Evolutionary conservation across 37 sponge, comb jelly and placozoan genomes (phyloP).

Genomic region (Petrosia ficiformis): DNA sequence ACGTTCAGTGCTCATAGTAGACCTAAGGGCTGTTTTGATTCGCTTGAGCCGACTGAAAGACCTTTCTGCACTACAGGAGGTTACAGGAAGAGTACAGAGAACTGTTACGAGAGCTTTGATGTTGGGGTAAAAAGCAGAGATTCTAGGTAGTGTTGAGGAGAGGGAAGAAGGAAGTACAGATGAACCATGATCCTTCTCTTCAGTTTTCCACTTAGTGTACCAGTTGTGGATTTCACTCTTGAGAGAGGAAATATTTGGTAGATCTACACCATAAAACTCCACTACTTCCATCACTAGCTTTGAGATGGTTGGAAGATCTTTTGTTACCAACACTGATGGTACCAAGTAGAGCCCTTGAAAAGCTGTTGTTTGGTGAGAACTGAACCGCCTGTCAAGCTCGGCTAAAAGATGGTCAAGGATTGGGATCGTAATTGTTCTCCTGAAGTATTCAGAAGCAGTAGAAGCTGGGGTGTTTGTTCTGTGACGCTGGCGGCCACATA

Average conservation of each 20-base stretch:
- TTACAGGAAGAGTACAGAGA: conserved; percentile 32
- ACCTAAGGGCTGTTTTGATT: background rate
- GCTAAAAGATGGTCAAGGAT: conserved; percentile 28
- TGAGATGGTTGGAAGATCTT: background rate
- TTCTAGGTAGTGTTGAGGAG: conserved; percentile 8
- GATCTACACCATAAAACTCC: conserved; percentile 13
- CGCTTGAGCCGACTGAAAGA: background rate
- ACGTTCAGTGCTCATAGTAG: conserved; percentile 22
- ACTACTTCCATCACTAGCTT: background rate
- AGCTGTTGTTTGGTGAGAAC: conserved; percentile 38
- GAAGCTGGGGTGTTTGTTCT: conserved; percentile 12
- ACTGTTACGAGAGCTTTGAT: conserved; percentile 4
- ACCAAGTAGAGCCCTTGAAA: conserved; percentile 6
- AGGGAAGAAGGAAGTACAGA: conserved; percentile 2
- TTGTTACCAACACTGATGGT: conserved; percentile 5
- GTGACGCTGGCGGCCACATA: conserved; percentile 32
- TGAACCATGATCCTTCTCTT: conserved; percentile 9
- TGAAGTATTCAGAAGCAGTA: conserved; percentile 18
- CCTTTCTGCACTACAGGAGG: background rate
- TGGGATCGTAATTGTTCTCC: conserved; percentile 21
- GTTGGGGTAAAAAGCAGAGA: conserved; percentile 7
- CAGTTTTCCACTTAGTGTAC: conserved; percentile 19
- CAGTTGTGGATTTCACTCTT: conserved; percentile 14
- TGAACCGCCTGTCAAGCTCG: conserved; percentile 22
- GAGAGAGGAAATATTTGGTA: background rate